A percentile compares a stretch with the other conserved stretches of the same genome.
Evolutionary conservation across 2,113 vertebrate genomes (phyloP).

Genomic region (Astur gentilis): DNA sequence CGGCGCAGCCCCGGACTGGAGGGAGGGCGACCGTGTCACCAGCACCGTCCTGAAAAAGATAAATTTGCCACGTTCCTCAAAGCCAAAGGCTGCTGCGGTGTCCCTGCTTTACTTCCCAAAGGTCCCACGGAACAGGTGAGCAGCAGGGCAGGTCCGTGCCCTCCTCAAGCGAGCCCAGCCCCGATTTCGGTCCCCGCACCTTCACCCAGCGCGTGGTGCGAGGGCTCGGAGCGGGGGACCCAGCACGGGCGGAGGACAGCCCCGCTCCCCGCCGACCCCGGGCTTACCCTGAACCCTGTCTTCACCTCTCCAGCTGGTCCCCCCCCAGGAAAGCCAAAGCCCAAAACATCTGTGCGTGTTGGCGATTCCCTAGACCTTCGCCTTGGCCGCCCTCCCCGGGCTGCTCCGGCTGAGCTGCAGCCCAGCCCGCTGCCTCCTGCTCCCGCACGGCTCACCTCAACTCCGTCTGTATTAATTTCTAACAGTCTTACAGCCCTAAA

Average conservation of each 20-base stretch:
- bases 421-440: not conserved
- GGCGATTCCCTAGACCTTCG: not conserved
- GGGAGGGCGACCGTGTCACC: fast-evolving
- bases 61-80: not conserved
- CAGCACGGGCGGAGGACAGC: fast-evolving
- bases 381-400: fast-evolving
- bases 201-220: fast-evolving
- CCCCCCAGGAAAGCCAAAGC: not conserved
- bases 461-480: too few species aligned
- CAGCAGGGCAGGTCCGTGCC: not conserved
- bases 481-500: too few species aligned
- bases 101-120: not conserved
- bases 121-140: not conserved
- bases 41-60: fast-evolving
- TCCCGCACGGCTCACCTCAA: fast-evolving
- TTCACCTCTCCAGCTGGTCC: fast-evolving
- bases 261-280: fast-evolving
- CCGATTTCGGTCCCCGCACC: not conserved
- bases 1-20: not conserved
- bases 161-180: not conserved
- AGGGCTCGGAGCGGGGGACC: not conserved
- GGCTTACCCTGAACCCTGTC: not conserved
- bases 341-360: fast-evolving
- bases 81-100: not conserved
- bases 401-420: not conserved